Evolutionary conservation across 2,113 vertebrate species (phyloP), one percentile per base, ranked within the genome.

Genomic region (Cochlearius cochlearius): DNA sequence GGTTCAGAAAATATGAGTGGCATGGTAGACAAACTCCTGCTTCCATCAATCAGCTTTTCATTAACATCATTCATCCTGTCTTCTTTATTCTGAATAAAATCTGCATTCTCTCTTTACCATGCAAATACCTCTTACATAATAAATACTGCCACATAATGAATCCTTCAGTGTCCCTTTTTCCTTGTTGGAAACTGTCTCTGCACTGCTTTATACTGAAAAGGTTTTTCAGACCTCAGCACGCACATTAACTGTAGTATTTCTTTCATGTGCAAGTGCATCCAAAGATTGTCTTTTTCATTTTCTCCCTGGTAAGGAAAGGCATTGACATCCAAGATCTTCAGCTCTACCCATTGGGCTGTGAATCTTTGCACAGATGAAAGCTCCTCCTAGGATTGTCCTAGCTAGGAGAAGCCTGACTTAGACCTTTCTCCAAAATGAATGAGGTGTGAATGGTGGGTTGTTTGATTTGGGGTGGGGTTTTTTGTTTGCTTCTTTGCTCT

Each of bases 41-140:
- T 95, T 52, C 91, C 58, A 94, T 96, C 95, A 87, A 43, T 92
- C 94, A 94, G 77, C 62, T 91, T 91, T 96, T 91, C 91, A 89
- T 91, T 89, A 78, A 72, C 76, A 94, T 89, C 76, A 96, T 88
- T 96, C 92, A 94, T 87, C 53, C 53, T 30, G 3, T 75, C 30
- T 55, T 80, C 80, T 75, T 75, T 39, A 90, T 39, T 81, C 69
- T 59, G 72, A 92, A 79, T 55, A 92, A 91, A 94, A 91, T 75
- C 80, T 85, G 80, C 60, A 85, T 92, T 93, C 41, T 84, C 75
- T 92, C 80, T 96, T 92, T 91, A 75, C 83, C 71, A 86, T 90
- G 79, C 68, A 94, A 95, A 93, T 94, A 84, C 52, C 79, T 74
- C 88, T 94, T 92, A 93, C 39, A 75, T 94, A 96, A 95, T 89